phyloP scores from a whole-genome alignment of 2,113 vertebrate species.

The Andinoacara biseriatus region DNA sequence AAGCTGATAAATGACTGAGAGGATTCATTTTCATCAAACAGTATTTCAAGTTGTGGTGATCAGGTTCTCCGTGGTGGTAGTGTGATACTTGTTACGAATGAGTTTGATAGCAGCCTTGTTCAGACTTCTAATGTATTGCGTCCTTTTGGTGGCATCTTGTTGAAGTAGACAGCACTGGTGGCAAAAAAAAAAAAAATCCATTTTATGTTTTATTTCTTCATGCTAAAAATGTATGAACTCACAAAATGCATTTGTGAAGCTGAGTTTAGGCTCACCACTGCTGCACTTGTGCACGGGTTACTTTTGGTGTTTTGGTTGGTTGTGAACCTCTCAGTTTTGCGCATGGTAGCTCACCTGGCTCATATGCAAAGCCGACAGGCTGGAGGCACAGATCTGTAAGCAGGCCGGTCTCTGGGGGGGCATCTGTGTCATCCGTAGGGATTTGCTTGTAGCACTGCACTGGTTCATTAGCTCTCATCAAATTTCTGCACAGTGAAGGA shows the following conservation, averaged over 20 bases:
- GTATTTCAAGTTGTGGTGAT: not conserved
- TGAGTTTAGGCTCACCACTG: not conserved
- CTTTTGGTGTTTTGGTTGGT: not conserved
- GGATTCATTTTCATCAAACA: not conserved
- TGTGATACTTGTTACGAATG: not conserved
- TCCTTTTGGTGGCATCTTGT: not conserved
- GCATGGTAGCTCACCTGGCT: not conserved
- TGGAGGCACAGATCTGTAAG: not conserved
- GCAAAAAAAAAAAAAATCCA: not conserved
- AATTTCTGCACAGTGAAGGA: not conserved
- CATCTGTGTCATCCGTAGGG: not conserved
- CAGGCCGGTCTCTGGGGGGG: not conserved
- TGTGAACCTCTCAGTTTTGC: not conserved
- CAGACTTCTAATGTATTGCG: not conserved
- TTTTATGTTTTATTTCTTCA: too few relatives aligned
- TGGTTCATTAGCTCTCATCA: not conserved
- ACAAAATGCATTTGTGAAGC: not conserved
- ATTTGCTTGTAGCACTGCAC: not conserved
- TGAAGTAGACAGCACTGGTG: not conserved
- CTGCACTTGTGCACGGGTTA: not conserved
- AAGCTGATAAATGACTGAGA: not conserved
- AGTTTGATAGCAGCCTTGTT: not conserved
- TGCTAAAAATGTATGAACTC: not conserved
- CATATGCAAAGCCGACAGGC: not conserved
- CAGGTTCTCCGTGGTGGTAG: not conserved